A percentile compares a stretch with the other conserved stretches of the same genome.
These are phyloP conservation scores for Rhamphomyia laevipes DNA, from an alignment of 2,888 invertebrate species.

Conservation along the genomic window DNA sequence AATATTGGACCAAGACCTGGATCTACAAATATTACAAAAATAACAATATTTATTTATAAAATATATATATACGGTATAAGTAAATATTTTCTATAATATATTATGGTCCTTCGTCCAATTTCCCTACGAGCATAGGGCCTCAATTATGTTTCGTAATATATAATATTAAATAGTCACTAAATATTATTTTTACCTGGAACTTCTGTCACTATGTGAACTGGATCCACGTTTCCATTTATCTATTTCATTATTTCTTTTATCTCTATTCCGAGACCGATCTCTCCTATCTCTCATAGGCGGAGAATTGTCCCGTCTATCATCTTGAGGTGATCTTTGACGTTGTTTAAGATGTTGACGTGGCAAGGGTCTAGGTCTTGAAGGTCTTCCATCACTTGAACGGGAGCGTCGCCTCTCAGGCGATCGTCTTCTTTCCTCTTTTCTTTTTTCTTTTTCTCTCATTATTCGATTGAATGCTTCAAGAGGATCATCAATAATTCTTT, in stretches of 20 bases:
- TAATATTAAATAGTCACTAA: too few relatives aligned
- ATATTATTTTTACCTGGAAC: slow-evolving; percentile 16
- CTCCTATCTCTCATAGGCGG: slow-evolving; percentile 26
- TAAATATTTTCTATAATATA: too few relatives aligned
- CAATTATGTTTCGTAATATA: too few relatives aligned
- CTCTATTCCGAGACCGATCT: slow-evolving; percentile 29
- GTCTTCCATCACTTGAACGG: slow-evolving; percentile 29
- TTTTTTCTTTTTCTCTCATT: slow-evolving; percentile 65
- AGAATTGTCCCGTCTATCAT: slow-evolving; percentile 23
- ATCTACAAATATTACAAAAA: slow-evolving; percentile 16
- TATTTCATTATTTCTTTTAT: slow-evolving; percentile 10
- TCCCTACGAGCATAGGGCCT: too few relatives aligned
- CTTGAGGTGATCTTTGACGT: slow-evolving; percentile 7
- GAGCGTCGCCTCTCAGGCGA: slow-evolving; percentile 38
- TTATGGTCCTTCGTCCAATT: too few relatives aligned
- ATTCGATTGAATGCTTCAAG: slow-evolving; percentile 78
- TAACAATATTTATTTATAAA: background rate
- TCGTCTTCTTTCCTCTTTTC: slow-evolving; percentile 40
- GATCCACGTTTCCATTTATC: slow-evolving; percentile 15
- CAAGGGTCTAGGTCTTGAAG: slow-evolving; percentile 13
- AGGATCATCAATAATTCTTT: slow-evolving; percentile 69
- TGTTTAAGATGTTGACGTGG: slow-evolving; percentile 11
- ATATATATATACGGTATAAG: too few relatives aligned
- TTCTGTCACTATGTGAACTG: slow-evolving; percentile 21
- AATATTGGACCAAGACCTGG: slow-evolving; percentile 22